These are phyloP conservation scores for Rhinogobio ventralis DNA, from an alignment of 2,797 vertebrate genomes.

Conservation along the genomic window DNA sequence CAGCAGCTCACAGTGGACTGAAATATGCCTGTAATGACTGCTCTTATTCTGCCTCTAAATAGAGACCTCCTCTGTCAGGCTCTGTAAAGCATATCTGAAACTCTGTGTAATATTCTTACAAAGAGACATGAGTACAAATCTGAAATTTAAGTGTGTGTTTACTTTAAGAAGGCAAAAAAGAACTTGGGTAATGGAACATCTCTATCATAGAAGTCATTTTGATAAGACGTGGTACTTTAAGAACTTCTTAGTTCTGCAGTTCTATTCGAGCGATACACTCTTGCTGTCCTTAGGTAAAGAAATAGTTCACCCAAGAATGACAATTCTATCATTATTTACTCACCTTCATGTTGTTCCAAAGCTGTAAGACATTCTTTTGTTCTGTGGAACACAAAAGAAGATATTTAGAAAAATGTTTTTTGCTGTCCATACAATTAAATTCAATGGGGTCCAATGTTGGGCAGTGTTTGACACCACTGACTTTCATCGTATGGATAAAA, in stretches of 20 bases:
- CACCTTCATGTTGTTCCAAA: not conserved
- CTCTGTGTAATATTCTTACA: slow-evolving; percentile 35
- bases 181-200: not conserved
- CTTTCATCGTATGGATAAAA: not conserved
- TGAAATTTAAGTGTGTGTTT: slow-evolving; percentile 36
- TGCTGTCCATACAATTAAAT: not conserved
- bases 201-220: slow-evolving; percentile 12
- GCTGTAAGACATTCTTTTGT: not conserved
- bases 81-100: slow-evolving; percentile 48
- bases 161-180: slow-evolving; percentile 1
- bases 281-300: slow-evolving; percentile 1
- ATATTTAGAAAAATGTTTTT: too few species aligned
- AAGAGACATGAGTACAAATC: slow-evolving; percentile 26
- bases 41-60: slow-evolving; percentile 77
- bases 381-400: too few species aligned
- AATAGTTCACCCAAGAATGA: not conserved
- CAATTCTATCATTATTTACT: not conserved
- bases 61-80: slow-evolving; percentile 67
- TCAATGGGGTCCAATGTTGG: not conserved
- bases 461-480: not conserved
- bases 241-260: slow-evolving; percentile 28
- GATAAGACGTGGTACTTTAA: slow-evolving; percentile 13
- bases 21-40: slow-evolving; percentile 77
- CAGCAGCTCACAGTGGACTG: slow-evolving; percentile 72
- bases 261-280: not conserved